Conservation (phyloP, 2,113 vertebrate genomes). For the Capricornis sumatraensis region DNA sequence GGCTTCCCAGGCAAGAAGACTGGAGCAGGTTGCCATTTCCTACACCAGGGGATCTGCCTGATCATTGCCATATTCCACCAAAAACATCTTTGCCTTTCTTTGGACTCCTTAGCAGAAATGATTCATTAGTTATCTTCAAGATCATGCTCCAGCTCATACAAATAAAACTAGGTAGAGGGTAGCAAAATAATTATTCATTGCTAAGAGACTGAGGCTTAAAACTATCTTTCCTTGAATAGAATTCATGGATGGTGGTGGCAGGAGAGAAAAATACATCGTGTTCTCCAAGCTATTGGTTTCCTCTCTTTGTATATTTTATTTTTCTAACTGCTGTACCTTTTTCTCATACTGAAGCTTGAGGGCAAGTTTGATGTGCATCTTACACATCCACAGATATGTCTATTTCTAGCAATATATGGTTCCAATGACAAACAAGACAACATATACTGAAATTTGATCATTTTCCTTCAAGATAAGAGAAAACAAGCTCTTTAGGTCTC, state of each 20-base stretch:
- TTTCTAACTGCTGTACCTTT: background rate
- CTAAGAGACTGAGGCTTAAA: background rate
- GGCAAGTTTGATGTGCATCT: background rate
- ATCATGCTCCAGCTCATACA: background rate
- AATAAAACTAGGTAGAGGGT: background rate
- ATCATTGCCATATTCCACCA: background rate
- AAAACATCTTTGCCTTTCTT: background rate
- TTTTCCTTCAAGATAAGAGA: background rate
- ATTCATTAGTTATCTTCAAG: conserved; percentile 9
- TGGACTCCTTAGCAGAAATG: background rate
- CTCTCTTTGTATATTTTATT: background rate
- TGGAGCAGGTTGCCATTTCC: background rate
- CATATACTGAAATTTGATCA: background rate
- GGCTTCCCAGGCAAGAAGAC: background rate
- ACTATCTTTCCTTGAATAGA: background rate
- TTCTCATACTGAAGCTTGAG: background rate
- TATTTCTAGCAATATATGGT: background rate
- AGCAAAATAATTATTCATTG: conserved; percentile 7
- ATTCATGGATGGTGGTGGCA: background rate
- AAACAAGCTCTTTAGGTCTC: background rate
- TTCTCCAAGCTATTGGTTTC: background rate
- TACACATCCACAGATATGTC: background rate
- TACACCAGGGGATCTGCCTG: background rate
- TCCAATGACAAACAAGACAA: background rate
- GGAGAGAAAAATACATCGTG: background rate